Base-by-base conservation (phyloP, 2,797 vertebrate species). In the Sebastiscus albofasciatus region DNA sequence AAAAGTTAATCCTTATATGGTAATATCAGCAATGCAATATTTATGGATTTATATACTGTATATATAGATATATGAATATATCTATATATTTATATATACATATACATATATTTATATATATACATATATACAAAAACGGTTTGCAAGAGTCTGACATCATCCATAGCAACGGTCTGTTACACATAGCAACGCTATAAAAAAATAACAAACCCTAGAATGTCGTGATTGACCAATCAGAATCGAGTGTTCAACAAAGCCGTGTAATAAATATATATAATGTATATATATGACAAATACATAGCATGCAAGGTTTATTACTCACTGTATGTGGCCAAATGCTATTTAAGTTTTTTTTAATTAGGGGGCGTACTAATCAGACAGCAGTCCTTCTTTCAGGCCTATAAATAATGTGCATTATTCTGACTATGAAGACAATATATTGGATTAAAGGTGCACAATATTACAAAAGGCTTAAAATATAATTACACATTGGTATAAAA, bases 401-500 rank as follows among this genome's bases (percentile, higher is more conserved):
- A 42, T 59, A 54, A 74, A 69, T 34, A 65, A 73, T 14, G 13
- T 70, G 24, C 16, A 59, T 70, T 46, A 33, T 6, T 46, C 39
- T 29, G 26, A 73, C 6, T 34, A 5, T n/a, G 6, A 34, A 66
- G 46, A 67, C 7, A 13, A 65, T 33, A 54, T 2, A 68, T 56
- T 39, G 69, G 2, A 29, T 66, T 60, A 62, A 52, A 34, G 22
- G 18, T 54, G 31, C 12, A 75, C 49, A 68, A 72, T 0, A 13
- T 10, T 14, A 39, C 2, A 66, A 67, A 27, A 54, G 1, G 20
- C 27, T 18, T 20, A 12, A 73, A 52, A 64, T 60, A 36, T 8
- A 59, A 76, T n/a, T 81, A 61, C 6, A 34, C 11, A 29, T 11
- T 56, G 9, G 13, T 29, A 22, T 67, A 58, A 67, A 87, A 82